Conservation (phyloP, 2,113 vertebrate species). For the Ochotona curzoniae region DNA sequence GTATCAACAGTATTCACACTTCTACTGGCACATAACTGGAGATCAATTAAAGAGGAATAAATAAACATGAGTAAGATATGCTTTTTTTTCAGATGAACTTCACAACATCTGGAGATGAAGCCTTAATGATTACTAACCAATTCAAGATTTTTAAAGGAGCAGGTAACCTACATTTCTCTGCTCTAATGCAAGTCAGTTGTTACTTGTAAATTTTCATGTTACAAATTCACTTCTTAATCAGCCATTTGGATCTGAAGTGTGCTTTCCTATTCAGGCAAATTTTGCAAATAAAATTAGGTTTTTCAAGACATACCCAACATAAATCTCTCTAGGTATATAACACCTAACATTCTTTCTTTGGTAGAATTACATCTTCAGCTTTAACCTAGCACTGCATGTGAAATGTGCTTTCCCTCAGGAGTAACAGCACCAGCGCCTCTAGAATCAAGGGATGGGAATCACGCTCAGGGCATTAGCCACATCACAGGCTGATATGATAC, state of each 20-base stretch:
- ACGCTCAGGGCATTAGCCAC: no score
- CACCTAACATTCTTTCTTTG: not conserved
- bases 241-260: not conserved
- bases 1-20: not conserved
- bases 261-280: constrained; percentile 25
- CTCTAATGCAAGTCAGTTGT: not conserved
- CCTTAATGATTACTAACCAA: not conserved
- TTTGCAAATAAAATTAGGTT: constrained; percentile 11
- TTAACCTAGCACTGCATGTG: not conserved
- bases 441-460: no score
- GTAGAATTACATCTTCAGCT: constrained; percentile 18
- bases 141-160: not conserved
- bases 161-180: not conserved
- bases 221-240: constrained; percentile 52
- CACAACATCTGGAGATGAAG: constrained; percentile 17
- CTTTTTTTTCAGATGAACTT: not conserved
- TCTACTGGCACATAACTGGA: not conserved
- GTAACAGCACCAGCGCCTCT: not conserved
- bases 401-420: not conserved
- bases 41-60: not conserved
- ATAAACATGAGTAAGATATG: not conserved
- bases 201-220: constrained; percentile 9
- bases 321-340: not conserved
- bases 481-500: no score
- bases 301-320: not conserved